phyloP scores from a whole-genome alignment of 2,113 vertebrate species.

The Lepidothrix coronata region DNA sequence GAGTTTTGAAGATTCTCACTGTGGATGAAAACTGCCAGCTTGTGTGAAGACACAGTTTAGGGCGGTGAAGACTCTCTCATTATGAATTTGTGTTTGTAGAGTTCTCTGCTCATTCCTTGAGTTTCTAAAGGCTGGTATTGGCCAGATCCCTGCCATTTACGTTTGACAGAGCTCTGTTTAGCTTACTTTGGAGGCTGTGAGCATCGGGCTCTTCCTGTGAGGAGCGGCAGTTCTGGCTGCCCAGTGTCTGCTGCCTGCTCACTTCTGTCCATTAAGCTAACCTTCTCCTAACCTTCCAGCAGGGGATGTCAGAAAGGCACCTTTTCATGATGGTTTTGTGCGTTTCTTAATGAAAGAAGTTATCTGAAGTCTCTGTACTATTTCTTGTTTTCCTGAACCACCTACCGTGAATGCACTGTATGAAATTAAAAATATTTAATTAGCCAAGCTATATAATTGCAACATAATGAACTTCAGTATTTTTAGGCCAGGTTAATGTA shows the following conservation, averaged over 20 bases:
- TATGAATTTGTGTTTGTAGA: not conserved
- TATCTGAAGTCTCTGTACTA: not conserved
- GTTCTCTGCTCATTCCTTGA: not conserved
- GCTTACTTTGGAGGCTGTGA: not conserved
- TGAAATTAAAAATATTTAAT: constrained; percentile 44
- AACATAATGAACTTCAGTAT: not conserved
- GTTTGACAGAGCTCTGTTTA: not conserved
- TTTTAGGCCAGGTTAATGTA: constrained; percentile 23
- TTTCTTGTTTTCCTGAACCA: not conserved
- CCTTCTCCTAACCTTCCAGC: not conserved
- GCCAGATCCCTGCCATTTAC: too few species aligned
- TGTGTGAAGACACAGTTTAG: not conserved
- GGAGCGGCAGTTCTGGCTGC: not conserved
- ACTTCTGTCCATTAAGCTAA: not conserved
- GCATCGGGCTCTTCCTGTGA: not conserved
- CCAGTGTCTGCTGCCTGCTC: not conserved
- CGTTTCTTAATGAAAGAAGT: not conserved
- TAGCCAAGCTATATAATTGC: not conserved
- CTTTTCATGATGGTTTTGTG: not conserved
- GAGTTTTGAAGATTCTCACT: not conserved
- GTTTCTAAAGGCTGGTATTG: not conserved
- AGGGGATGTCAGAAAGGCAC: not conserved
- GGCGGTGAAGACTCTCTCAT: not conserved
- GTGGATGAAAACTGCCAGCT: not conserved
- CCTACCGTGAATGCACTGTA: not conserved